phyloP scores from a whole-genome alignment of 2,797 vertebrate genomes.

The Spizella passerina region DNA sequence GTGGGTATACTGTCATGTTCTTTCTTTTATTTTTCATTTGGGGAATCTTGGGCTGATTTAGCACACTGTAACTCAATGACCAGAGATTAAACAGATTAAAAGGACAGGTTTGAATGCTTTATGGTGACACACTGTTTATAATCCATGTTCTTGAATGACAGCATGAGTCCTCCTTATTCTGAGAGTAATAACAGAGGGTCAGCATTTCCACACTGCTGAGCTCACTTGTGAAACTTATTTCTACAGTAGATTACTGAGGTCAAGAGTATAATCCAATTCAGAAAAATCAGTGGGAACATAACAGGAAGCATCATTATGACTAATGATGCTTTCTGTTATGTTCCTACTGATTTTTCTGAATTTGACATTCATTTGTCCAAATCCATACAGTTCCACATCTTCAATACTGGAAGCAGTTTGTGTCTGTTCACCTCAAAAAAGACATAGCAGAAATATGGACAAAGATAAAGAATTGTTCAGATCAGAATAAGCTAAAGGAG shows the following conservation, averaged over 20 bases:
- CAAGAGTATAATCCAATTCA: background rate
- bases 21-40: background rate
- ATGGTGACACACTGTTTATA: background rate
- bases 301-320: background rate
- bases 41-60: background rate
- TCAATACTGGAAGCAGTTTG: background rate
- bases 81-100: background rate
- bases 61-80: background rate
- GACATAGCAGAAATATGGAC: background rate
- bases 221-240: background rate
- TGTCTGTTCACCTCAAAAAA: background rate
- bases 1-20: background rate
- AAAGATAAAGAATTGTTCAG: background rate
- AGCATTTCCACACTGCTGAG: background rate
- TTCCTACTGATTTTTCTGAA: background rate
- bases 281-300: background rate
- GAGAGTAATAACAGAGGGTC: background rate
- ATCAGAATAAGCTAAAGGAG: background rate
- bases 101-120: background rate
- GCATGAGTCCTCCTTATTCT: background rate
- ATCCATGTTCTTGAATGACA: background rate
- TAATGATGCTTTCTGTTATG: background rate
- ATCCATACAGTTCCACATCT: background rate
- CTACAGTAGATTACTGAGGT: background rate
- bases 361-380: background rate